Percentiles rank a stretch among this genome's conserved stretches.
Conservation (phyloP, 2,888 invertebrate species). For the Embidobia sp. region DNA sequence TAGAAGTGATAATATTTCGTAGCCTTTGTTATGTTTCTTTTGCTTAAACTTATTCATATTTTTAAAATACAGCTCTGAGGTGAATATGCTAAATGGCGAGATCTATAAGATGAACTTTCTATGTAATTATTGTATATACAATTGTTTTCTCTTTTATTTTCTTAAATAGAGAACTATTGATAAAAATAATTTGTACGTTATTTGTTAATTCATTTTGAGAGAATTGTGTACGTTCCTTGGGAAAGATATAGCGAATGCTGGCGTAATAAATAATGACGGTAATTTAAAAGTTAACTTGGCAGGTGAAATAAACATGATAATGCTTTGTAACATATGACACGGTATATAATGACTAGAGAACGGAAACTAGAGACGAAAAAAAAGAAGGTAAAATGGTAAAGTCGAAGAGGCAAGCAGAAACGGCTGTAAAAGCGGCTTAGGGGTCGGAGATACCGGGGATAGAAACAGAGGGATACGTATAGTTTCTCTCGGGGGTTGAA, state of each 20-base stretch:
- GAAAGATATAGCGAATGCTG: too few relatives aligned
- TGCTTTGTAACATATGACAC: conserved; percentile 47
- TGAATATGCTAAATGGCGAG: too few relatives aligned
- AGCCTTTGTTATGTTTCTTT: not conserved
- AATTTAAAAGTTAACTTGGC: conserved; percentile 21
- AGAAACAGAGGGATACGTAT: conserved; percentile 66
- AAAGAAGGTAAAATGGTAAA: conserved; percentile 57
- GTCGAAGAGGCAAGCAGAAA: conserved; percentile 66
- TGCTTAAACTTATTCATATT: not conserved
- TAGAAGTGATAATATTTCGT: not conserved
- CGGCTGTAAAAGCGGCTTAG: conserved; percentile 66
- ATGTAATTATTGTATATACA: too few relatives aligned
- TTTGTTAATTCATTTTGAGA: too few relatives aligned
- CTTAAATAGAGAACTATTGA: too few relatives aligned
- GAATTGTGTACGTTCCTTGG: too few relatives aligned
- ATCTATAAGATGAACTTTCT: too few relatives aligned
- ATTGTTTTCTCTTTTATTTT: too few relatives aligned
- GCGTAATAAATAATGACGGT: conserved; percentile 19
- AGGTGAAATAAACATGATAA: conserved; percentile 36
- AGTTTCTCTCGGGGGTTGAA: conserved; percentile 74
- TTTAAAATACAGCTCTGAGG: too few relatives aligned
- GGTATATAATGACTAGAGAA: conserved; percentile 59
- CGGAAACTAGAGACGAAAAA: conserved; percentile 57
- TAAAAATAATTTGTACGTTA: too few relatives aligned
- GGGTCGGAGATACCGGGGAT: conserved; percentile 64